Conservation (phyloP, 2,113 vertebrate genomes). For the Periophthalmus modestus region DNA sequence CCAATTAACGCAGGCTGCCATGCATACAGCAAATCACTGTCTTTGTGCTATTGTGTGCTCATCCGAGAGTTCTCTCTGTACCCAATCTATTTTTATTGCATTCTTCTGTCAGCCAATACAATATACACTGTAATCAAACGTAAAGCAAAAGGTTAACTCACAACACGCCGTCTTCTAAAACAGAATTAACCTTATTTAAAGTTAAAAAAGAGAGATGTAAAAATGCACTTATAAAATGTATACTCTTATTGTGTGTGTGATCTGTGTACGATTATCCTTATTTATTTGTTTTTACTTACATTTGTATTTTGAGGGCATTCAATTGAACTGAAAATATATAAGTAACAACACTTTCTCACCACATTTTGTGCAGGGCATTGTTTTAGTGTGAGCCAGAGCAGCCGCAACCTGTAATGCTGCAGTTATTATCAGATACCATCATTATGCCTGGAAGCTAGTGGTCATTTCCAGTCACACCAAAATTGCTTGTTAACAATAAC, state of each 20-base stretch:
- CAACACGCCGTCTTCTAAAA: not conserved
- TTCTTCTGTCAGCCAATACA: slow-evolving; percentile 24
- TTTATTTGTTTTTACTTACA: too few relatives aligned
- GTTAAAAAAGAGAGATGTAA: not conserved
- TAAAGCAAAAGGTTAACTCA: slow-evolving; percentile 11
- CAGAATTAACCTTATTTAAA: not conserved
- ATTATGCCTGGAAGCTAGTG: slow-evolving; percentile 21
- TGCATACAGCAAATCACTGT: slow-evolving; percentile 13
- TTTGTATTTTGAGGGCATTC: too few relatives aligned
- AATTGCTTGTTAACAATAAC: slow-evolving; percentile 34
- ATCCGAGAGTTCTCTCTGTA: slow-evolving; percentile 16
- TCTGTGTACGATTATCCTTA: too few relatives aligned
- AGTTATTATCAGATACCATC: not conserved
- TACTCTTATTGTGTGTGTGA: too few relatives aligned
- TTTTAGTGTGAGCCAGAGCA: not conserved
- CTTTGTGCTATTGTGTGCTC: slow-evolving; percentile 15
- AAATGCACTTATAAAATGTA: not conserved
- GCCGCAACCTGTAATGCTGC: slow-evolving; percentile 12
- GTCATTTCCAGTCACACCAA: slow-evolving; percentile 28
- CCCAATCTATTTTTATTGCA: slow-evolving; percentile 9
- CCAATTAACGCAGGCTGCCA: slow-evolving; percentile 33
- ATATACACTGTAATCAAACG: slow-evolving; percentile 12
- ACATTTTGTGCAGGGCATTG: not conserved
- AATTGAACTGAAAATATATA: too few relatives aligned
- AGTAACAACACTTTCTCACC: not conserved